phyloP scores from a whole-genome alignment of 2,888 invertebrate species.

The Hypercompe scribonia region DNA sequence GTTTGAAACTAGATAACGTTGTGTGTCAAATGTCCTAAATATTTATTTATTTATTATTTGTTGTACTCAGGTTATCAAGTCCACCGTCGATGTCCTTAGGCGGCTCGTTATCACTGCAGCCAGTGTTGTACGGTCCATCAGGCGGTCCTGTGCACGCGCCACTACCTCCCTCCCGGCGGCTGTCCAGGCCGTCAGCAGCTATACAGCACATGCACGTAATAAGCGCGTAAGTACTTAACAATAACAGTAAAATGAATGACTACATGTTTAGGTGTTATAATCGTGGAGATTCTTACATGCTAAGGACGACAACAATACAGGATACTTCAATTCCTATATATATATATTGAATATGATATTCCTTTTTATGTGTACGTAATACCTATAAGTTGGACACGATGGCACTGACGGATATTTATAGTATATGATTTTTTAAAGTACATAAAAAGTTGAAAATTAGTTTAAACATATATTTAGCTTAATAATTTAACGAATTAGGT shows the following conservation, averaged over 20 bases:
- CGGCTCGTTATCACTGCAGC: slow-evolving; percentile 82
- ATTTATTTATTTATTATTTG: too few species aligned
- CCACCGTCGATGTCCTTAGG: slow-evolving; percentile 85
- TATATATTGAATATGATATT: too few species aligned
- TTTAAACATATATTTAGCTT: not conserved
- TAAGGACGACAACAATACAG: too few species aligned
- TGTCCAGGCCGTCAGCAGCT: slow-evolving; percentile 87
- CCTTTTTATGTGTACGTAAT: too few species aligned
- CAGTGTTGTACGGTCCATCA: slow-evolving; percentile 81
- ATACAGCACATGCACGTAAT: slow-evolving; percentile 88
- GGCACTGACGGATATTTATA: too few species aligned
- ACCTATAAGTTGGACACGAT: too few species aligned
- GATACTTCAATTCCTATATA: too few species aligned
- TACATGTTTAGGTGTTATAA: not conserved
- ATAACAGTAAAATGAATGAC: not conserved
- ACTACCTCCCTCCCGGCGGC: slow-evolving; percentile 86
- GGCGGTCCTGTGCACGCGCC: slow-evolving; percentile 71
- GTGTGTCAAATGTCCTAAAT: too few species aligned
- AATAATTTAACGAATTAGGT: not conserved
- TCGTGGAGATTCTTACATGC: not conserved
- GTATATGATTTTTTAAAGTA: too few species aligned
- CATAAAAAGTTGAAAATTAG: too few species aligned
- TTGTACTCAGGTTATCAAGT: slow-evolving; percentile 72
- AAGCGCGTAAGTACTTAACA: slow-evolving; percentile 88
- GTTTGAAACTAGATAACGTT: too few species aligned